Conservation (phyloP, 2,888 invertebrate genomes). For the Athalia cordata region DNA sequence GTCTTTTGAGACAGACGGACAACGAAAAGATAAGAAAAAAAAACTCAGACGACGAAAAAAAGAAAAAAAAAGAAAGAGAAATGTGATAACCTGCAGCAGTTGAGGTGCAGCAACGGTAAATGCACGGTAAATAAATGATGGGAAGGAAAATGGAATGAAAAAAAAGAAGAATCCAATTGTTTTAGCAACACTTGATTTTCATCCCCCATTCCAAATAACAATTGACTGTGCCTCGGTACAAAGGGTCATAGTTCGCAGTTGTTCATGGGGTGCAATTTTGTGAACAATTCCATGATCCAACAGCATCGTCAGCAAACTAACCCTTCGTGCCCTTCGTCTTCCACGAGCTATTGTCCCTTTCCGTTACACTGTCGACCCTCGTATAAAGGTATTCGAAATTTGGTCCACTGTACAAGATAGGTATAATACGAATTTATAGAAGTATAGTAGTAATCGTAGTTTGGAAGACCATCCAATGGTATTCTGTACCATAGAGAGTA, state of each 20-base stretch:
- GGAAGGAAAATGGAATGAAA: too few species aligned
- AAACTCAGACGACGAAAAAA: slow-evolving; percentile 1
- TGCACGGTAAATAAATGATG: background rate
- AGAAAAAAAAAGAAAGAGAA: background rate
- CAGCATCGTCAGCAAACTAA: slow-evolving; percentile 28
- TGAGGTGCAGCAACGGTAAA: background rate
- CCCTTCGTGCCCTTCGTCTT: slow-evolving; percentile 4
- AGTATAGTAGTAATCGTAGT: too few species aligned
- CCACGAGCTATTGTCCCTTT: slow-evolving; percentile 8
- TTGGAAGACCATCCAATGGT: too few species aligned
- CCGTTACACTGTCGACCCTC: background rate
- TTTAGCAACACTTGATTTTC: too few species aligned
- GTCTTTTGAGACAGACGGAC: slow-evolving; percentile 41
- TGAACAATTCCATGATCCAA: slow-evolving; percentile 12
- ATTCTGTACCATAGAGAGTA: too few species aligned
- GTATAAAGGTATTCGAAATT: background rate
- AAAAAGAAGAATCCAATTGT: too few species aligned
- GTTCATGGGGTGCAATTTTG: slow-evolving; percentile 5
- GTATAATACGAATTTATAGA: too few species aligned
- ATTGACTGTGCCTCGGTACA: background rate
- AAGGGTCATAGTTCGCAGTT: slow-evolving; percentile 13
- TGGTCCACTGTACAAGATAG: background rate
- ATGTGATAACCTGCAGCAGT: slow-evolving; percentile 2
- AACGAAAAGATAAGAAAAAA: slow-evolving; percentile 20
- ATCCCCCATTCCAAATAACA: background rate